A percentile compares a stretch with the other conserved stretches of the same genome.
These are phyloP conservation scores for Siniperca knerii DNA, from an alignment of 2,113 vertebrate genomes.

Conservation along the genomic window DNA sequence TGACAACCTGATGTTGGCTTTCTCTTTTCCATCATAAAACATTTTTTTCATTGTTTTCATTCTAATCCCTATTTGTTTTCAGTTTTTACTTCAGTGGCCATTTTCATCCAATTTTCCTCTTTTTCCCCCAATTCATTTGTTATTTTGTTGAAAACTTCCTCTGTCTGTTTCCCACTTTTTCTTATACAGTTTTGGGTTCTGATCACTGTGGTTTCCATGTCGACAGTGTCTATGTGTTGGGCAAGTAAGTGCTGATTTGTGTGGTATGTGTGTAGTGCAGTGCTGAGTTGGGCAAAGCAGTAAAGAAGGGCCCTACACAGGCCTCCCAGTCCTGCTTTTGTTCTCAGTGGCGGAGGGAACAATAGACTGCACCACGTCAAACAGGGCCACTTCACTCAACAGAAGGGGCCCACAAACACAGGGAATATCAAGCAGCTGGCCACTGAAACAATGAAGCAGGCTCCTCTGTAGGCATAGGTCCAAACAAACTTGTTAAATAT, in stretches of 20 bases:
- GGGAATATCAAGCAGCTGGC: constrained; percentile 86
- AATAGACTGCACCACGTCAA: constrained; percentile 84
- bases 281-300: constrained; percentile 74
- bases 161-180: constrained; percentile 38
- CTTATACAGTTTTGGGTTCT: constrained; percentile 61
- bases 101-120: constrained; percentile 17
- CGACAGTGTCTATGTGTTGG: constrained; percentile 60
- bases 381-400: constrained; percentile 84
- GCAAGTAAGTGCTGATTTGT: constrained; percentile 64
- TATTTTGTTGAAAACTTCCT: constrained; percentile 17
- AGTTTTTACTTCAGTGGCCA: constrained; percentile 1
- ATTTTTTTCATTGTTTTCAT: neutral
- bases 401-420: constrained; percentile 82
- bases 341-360: constrained; percentile 80
- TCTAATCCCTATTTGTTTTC: neutral
- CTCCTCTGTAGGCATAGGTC: constrained; percentile 54
- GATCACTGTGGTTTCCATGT: constrained; percentile 76
- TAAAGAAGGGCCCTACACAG: constrained; percentile 78
- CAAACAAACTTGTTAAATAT: constrained; percentile 66
- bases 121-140: constrained; percentile 16
- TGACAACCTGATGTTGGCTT: constrained; percentile 1
- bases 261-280: constrained; percentile 64
- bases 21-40: constrained; percentile 16
- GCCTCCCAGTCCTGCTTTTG: constrained; percentile 85
- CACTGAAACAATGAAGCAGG: constrained; percentile 81